Conservation (phyloP, 2,113 vertebrate species). For the Brachirus orientalis region DNA sequence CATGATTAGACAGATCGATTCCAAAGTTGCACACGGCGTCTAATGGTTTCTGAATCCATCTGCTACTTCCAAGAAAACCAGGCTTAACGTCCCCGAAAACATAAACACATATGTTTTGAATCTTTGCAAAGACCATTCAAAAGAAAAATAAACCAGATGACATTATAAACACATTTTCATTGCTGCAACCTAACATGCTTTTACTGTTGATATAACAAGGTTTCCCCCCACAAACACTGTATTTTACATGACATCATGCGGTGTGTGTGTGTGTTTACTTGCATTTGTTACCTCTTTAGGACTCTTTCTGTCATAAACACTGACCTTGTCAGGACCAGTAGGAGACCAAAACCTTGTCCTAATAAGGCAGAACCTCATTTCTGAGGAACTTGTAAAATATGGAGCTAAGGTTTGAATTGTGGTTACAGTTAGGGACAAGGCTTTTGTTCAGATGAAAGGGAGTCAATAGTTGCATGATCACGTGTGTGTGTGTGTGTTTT, state of each 20-base stretch:
- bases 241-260: background rate
- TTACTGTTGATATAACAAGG: background rate
- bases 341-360: no score
- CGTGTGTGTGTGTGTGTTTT: conserved; percentile 11
- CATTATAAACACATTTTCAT: conserved; percentile 3
- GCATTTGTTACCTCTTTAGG: no score
- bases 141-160: conserved; percentile 5
- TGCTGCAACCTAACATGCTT: background rate
- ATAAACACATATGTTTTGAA: conserved; percentile 6
- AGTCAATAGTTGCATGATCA: background rate
- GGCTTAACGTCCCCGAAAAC: background rate
- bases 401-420: no score
- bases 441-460: background rate
- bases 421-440: no score
- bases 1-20: background rate
- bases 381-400: no score
- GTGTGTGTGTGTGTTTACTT: background rate
- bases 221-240: background rate
- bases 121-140: background rate
- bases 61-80: background rate
- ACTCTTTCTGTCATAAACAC: no score
- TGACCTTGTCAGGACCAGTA: no score
- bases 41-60: no score
- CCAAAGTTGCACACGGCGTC: no score
- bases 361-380: no score